These are phyloP conservation scores for Rhinoraja longicauda DNA, from an alignment of 2,797 vertebrate species.

Conservation along the genomic window DNA sequence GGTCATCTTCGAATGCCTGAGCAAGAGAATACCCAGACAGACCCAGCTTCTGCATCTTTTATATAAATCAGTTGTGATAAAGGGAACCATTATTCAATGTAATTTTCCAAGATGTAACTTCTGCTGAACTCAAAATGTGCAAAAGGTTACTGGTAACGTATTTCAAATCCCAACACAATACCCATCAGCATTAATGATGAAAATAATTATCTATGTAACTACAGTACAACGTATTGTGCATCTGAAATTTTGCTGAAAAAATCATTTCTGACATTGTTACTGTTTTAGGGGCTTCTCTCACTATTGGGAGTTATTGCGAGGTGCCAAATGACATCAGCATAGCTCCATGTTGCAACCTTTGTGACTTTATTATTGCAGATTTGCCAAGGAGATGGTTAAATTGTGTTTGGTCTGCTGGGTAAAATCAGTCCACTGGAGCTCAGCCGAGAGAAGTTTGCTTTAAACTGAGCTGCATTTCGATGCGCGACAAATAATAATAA, in stretches of 20 bases:
- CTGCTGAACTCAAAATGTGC: constrained; percentile 2
- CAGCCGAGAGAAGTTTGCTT: neutral
- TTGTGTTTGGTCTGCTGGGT: neutral
- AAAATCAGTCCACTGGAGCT: neutral
- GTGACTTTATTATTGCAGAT: neutral
- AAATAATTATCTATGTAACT: neutral
- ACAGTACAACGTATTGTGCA: neutral
- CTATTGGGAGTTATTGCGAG: too few relatives aligned
- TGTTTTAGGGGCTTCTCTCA: neutral
- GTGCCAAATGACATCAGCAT: constrained; percentile 1
- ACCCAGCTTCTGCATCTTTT: neutral
- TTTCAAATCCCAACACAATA: neutral
- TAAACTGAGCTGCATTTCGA: neutral
- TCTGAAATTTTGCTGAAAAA: neutral
- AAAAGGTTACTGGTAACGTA: neutral
- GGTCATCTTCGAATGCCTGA: neutral
- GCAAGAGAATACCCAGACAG: neutral
- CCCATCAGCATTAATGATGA: neutral
- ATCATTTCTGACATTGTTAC: neutral
- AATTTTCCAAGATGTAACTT: neutral
- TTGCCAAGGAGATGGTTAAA: constrained; percentile 11
- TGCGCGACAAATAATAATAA: constrained; percentile 3
- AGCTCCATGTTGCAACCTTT: neutral
- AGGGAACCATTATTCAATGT: neutral
- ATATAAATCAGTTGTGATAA: constrained; percentile 1